A percentile compares a stretch with the other conserved stretches of the same genome.
Evolutionary conservation across 2,797 vertebrate genomes (phyloP).

Genomic region (Pyrocephalus nanus): DNA sequence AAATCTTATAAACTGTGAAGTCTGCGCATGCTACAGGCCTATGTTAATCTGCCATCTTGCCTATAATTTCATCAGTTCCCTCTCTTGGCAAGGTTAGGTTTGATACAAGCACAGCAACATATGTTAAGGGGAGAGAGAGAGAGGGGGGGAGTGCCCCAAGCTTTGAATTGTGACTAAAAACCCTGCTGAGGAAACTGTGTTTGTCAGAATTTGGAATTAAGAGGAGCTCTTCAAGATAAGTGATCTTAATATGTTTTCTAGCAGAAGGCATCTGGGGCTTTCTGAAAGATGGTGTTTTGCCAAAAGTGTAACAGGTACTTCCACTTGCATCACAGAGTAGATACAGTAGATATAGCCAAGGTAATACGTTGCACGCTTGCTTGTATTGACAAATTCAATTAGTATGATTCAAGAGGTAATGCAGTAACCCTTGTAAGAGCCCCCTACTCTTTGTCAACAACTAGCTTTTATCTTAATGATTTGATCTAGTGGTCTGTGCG

Average conservation of each 20-base stretch:
- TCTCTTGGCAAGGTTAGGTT: background rate
- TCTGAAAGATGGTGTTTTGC: background rate
- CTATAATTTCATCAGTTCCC: background rate
- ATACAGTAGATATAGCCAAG: background rate
- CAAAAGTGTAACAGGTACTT: background rate
- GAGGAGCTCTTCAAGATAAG: background rate
- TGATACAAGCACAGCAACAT: background rate
- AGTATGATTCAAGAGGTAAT: background rate
- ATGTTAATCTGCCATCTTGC: background rate
- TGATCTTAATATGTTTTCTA: background rate
- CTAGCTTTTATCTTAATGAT: background rate
- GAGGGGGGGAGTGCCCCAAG: background rate
- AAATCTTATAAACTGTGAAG: background rate
- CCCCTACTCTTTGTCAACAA: background rate
- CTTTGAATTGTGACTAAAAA: background rate
- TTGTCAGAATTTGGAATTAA: background rate
- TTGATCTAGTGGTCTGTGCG: background rate
- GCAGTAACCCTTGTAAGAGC: background rate
- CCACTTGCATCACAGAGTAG: background rate
- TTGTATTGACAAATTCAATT: background rate
- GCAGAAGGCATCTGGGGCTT: background rate
- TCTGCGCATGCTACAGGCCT: background rate
- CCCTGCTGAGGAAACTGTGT: background rate
- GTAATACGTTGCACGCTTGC: background rate
- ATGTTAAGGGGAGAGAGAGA: background rate